Conservation (phyloP, 1,140 invertebrate species). For the Philotrypesis tridentata region DNA sequence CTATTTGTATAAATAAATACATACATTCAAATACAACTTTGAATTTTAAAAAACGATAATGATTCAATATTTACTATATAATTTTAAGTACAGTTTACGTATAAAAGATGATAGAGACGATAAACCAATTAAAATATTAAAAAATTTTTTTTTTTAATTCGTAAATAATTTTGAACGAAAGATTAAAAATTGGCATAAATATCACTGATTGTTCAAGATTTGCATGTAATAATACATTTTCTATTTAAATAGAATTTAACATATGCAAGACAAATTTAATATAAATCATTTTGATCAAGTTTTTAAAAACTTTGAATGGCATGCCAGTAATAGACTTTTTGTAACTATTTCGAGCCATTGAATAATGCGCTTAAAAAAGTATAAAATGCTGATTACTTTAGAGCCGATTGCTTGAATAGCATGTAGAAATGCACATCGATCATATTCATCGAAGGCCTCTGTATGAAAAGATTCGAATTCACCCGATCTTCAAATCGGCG, state of each 20-base stretch:
- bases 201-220: not conserved
- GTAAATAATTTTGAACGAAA: not conserved
- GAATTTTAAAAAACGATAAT: no score
- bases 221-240: not conserved
- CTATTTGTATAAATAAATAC: not conserved
- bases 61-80: no score
- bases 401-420: constrained; percentile 13
- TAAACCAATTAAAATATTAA: no score
- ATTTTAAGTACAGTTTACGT: no score
- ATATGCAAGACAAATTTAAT: not conserved
- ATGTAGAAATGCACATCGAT: constrained; percentile 10
- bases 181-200: not conserved
- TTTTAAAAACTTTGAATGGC: not conserved
- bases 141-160: not conserved
- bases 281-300: not conserved
- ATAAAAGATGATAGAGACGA: no score
- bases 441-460: constrained; percentile 16
- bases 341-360: not conserved
- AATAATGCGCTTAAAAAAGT: constrained; percentile 28
- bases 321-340: not conserved
- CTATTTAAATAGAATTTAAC: not conserved
- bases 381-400: constrained; percentile 39
- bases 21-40: no score
- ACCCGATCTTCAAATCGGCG: constrained; percentile 58
- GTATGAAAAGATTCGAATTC: not conserved